phyloP scores from a whole-genome alignment of 2,888 invertebrate genomes.

The Andrena bicolor region DNA sequence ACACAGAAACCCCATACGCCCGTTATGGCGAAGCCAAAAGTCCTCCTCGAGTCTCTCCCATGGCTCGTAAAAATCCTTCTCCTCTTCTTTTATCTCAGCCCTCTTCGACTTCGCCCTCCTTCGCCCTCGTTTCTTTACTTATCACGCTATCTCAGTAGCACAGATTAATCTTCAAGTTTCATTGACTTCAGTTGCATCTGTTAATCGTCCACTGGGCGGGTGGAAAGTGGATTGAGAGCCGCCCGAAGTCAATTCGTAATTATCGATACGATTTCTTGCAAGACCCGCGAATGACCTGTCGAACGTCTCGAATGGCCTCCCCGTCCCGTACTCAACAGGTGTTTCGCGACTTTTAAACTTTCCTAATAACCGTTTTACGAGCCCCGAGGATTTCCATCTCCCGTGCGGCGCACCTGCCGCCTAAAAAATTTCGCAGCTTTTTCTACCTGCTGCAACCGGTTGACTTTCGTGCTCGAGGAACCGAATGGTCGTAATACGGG shows the following conservation, averaged over 20 bases:
- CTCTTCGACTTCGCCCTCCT: slow-evolving; percentile 11
- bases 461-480: background rate
- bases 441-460: background rate
- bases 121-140: background rate
- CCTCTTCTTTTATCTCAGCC: background rate
- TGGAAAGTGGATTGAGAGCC: background rate
- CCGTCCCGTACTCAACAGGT: slow-evolving; percentile 66
- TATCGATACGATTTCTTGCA: slow-evolving; percentile 38
- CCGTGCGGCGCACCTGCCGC: slow-evolving; percentile 9
- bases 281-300: slow-evolving; percentile 38
- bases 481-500: too few relatives aligned
- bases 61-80: slow-evolving; percentile 61
- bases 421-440: slow-evolving; percentile 11
- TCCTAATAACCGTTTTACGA: slow-evolving; percentile 63
- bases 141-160: background rate
- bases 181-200: background rate
- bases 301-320: slow-evolving; percentile 13
- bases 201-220: background rate
- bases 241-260: background rate
- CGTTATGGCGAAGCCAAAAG: slow-evolving; percentile 51
- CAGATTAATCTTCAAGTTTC: slow-evolving; percentile 31
- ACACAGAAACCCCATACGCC: slow-evolving; percentile 61
- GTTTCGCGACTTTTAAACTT: slow-evolving; percentile 68
- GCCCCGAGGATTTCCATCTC: background rate
- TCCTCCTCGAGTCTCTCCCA: slow-evolving; percentile 36